Evolutionary conservation across 2,888 invertebrate genomes (phyloP).

Genomic region (Deilephila elpenor): DNA sequence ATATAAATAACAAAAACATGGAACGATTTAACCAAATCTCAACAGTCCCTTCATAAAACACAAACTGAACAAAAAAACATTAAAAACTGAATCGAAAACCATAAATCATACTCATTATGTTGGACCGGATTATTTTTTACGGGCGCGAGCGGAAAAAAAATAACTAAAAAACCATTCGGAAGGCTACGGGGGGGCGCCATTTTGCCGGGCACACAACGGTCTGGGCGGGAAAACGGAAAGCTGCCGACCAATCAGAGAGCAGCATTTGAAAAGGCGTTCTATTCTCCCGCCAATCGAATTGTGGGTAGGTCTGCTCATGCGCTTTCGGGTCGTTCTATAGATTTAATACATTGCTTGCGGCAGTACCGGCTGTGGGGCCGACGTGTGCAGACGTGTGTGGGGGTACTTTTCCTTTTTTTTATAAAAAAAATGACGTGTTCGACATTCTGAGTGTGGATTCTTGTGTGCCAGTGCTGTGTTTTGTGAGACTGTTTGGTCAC

Average conservation of each 20-base stretch:
- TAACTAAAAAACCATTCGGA: slow-evolving; percentile 82
- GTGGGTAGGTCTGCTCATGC: slow-evolving; percentile 71
- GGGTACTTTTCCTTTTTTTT: slow-evolving; percentile 57
- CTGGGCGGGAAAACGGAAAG: slow-evolving; percentile 76
- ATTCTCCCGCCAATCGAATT: slow-evolving; percentile 62
- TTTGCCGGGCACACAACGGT: slow-evolving; percentile 76
- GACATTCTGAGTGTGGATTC: slow-evolving; percentile 33
- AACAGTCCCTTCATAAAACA: slow-evolving; percentile 44
- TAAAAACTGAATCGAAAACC: slow-evolving; percentile 75
- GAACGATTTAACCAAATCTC: slow-evolving; percentile 11
- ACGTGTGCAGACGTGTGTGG: slow-evolving; percentile 66
- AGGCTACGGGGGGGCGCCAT: slow-evolving; percentile 82
- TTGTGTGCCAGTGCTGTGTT: slow-evolving; percentile 29
- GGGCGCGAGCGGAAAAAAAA: slow-evolving; percentile 63
- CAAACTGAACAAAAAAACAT: slow-evolving; percentile 67
- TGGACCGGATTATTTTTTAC: slow-evolving; percentile 84
- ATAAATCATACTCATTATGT: slow-evolving; percentile 85
- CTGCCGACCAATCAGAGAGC: slow-evolving; percentile 60
- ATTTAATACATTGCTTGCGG: slow-evolving; percentile 79
- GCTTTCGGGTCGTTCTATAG: slow-evolving; percentile 80
- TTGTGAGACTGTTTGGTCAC: slow-evolving; percentile 15
- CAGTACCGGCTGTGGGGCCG: slow-evolving; percentile 80
- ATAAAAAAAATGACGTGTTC: slow-evolving; percentile 48
- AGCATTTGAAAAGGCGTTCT: slow-evolving; percentile 73
- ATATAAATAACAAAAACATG: neutral